phyloP scores from a whole-genome alignment of 2,888 invertebrate species.

The Euzetes globulus region DNA sequence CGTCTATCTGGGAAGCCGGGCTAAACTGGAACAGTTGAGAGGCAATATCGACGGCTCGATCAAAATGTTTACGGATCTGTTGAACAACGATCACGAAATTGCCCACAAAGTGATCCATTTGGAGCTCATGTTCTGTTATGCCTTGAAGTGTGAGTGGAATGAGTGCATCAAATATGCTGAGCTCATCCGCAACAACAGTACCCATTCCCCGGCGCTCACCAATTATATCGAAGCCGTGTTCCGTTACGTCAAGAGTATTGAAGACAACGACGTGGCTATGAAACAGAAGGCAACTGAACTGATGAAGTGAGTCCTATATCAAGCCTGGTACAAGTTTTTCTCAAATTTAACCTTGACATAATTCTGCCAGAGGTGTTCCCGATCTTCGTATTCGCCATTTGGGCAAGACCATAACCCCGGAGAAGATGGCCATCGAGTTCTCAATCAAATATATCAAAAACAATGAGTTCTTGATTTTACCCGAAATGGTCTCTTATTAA shows the following conservation, averaged over 20 bases:
- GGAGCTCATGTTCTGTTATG: constrained; percentile 22
- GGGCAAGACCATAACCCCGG: constrained; percentile 20
- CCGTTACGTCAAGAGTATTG: background rate
- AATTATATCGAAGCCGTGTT: background rate
- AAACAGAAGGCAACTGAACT: background rate
- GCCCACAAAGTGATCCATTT: constrained; percentile 13
- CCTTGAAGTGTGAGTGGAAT: constrained; percentile 9
- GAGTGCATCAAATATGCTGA: background rate
- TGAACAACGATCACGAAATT: background rate
- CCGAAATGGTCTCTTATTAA: background rate
- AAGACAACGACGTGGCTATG: background rate
- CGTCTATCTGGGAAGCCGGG: background rate
- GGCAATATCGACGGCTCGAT: constrained; percentile 21
- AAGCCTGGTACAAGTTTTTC: too few species aligned
- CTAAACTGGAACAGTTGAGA: constrained; percentile 26
- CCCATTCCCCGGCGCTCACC: background rate
- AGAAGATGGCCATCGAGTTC: background rate
- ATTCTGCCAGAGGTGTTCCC: background rate
- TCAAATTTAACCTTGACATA: too few species aligned
- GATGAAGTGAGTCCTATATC: constrained; percentile 3
- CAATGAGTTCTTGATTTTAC: constrained; percentile 8
- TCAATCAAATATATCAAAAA: background rate
- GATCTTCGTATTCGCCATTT: constrained; percentile 6
- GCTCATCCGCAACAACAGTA: background rate
- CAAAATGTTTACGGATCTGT: background rate